phyloP scores from a whole-genome alignment of 2,113 vertebrate species.

The Mugil cephalus region DNA sequence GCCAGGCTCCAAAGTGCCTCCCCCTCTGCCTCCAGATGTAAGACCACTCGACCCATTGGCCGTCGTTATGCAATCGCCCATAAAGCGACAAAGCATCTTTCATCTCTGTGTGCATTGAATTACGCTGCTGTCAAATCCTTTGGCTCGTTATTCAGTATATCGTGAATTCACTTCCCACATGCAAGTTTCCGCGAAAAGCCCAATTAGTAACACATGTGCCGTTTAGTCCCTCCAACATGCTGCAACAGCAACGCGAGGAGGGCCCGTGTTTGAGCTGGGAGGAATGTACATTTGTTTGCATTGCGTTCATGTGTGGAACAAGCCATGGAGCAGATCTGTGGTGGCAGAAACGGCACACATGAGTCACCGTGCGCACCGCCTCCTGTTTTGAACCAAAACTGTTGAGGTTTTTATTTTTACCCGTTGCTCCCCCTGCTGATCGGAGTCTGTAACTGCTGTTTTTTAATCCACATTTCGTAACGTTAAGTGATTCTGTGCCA shows the following conservation, averaged over 20 bases:
- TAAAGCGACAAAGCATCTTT: constrained; percentile 57
- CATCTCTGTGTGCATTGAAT: constrained; percentile 16
- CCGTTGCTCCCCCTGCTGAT: constrained; percentile 68
- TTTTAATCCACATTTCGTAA: constrained; percentile 21
- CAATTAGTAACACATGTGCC: constrained; percentile 66
- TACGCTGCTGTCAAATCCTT: constrained; percentile 34
- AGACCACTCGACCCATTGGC: constrained; percentile 71
- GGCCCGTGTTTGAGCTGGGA: not conserved
- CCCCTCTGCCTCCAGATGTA: constrained; percentile 93
- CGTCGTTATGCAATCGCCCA: constrained; percentile 53
- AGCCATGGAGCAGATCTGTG: constrained; percentile 33
- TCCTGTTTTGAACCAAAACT: constrained; percentile 13
- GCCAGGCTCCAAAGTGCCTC: constrained; percentile 96
- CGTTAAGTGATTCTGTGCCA: constrained; percentile 20
- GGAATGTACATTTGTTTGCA: constrained; percentile 24
- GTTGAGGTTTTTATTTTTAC: not conserved
- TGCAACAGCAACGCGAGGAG: constrained; percentile 15
- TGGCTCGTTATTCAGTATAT: constrained; percentile 5
- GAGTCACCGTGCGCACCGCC: constrained; percentile 64
- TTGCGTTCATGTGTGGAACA: constrained; percentile 28
- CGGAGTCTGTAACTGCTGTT: constrained; percentile 11
- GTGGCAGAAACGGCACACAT: constrained; percentile 65
- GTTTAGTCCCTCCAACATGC: not conserved
- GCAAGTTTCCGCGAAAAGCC: constrained; percentile 32
- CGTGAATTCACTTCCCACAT: constrained; percentile 28